Percentiles rank a stretch among this genome's conserved stretches.
These are phyloP conservation scores for Caenorhabditis doughertyi DNA, from an alignment of 2,888 invertebrate species.

Conservation along the genomic window DNA sequence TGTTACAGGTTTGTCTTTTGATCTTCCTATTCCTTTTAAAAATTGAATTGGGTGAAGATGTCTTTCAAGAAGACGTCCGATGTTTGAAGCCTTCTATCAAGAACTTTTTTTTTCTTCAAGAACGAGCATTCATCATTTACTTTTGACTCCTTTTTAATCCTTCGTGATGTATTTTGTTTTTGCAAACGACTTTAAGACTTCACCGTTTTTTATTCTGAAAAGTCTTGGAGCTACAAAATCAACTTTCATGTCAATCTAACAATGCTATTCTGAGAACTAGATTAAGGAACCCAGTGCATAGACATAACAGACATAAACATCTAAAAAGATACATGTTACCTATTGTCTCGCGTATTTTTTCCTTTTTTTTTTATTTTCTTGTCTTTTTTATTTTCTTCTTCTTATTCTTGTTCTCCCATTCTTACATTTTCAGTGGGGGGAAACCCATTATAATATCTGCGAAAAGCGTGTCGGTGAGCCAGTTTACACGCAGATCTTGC, in stretches of 20 bases:
- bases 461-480: conserved; percentile 35
- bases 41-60: background rate
- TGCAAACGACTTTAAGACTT: background rate
- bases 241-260: background rate
- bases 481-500: conserved; percentile 46
- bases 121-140: conserved; percentile 5
- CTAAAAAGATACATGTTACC: conserved; percentile 40
- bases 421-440: conserved; percentile 35
- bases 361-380: conserved; percentile 24
- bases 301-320: conserved; percentile 11
- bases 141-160: conserved; percentile 23
- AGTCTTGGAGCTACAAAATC: background rate
- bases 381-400: background rate
- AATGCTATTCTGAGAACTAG: conserved; percentile 8
- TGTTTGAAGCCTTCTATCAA: conserved; percentile 32
- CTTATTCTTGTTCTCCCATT: conserved; percentile 6
- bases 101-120: conserved; percentile 6
- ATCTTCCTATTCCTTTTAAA: background rate
- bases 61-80: conserved; percentile 1
- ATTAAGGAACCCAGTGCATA: background rate
- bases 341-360: conserved; percentile 33
- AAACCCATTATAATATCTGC: conserved; percentile 65
- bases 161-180: background rate
- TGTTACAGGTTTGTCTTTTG: conserved; percentile 73
- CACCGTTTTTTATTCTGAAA: background rate